A percentile compares a stretch with the other conserved stretches of the same genome.
phyloP scores from a whole-genome alignment of 1,140 invertebrate species.

The Holcopasites calliopsidis region DNA sequence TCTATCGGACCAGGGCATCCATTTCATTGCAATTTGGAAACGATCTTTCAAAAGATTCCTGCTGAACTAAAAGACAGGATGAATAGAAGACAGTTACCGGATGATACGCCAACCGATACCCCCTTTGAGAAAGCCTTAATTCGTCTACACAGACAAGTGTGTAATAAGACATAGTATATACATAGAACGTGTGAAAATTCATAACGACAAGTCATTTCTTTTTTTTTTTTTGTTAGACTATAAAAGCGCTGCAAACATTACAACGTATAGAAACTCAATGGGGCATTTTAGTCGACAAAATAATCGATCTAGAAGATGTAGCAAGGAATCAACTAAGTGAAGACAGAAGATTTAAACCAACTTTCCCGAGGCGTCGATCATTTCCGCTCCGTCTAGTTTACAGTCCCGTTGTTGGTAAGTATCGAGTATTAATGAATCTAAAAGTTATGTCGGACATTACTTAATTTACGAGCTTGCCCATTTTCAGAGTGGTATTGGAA shows the following conservation, averaged over 20 bases:
- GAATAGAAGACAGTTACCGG: slow-evolving; percentile 82
- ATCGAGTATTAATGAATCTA: not conserved
- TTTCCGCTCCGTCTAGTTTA: slow-evolving; percentile 82
- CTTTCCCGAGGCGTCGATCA: slow-evolving; percentile 84
- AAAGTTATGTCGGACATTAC: slow-evolving; percentile 4
- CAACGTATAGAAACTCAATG: slow-evolving; percentile 96
- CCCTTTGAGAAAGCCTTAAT: slow-evolving; percentile 91
- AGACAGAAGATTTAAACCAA: slow-evolving; percentile 88
- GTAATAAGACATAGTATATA: not conserved
- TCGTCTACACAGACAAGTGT: slow-evolving; percentile 87
- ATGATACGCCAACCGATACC: slow-evolving; percentile 84
- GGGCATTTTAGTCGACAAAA: slow-evolving; percentile 90
- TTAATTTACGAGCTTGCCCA: slow-evolving; percentile 49
- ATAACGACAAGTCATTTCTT: not conserved
- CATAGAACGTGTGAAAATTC: not conserved
- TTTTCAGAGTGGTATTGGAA: slow-evolving; percentile 97
- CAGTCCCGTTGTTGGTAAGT: slow-evolving; percentile 84
- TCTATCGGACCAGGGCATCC: slow-evolving; percentile 86
- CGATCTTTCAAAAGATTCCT: slow-evolving; percentile 93
- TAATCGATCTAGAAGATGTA: slow-evolving; percentile 93
- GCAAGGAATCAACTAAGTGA: slow-evolving; percentile 88
- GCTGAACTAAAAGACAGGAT: slow-evolving; percentile 87
- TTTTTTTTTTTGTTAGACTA: slow-evolving; percentile 82
- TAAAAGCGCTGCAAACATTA: slow-evolving; percentile 92
- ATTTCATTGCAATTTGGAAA: slow-evolving; percentile 87